phyloP scores from a whole-genome alignment of 2,797 vertebrate species.

The Oceanodroma leucorhoa region DNA sequence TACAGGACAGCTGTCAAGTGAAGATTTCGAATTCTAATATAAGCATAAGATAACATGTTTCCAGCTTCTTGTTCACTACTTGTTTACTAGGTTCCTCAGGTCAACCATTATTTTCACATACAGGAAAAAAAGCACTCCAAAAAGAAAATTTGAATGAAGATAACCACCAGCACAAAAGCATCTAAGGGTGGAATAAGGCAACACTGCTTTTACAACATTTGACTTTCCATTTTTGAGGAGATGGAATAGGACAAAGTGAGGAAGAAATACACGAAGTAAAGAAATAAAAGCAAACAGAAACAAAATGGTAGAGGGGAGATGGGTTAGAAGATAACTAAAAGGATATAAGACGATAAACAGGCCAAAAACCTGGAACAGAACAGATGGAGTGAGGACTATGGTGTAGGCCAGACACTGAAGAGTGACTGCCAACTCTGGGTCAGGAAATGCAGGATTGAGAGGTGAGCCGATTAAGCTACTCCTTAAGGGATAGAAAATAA shows the following conservation, averaged over 20 bases:
- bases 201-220: background rate
- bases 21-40: background rate
- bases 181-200: background rate
- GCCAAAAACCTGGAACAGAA: slow-evolving; percentile 15
- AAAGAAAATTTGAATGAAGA: background rate
- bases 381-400: slow-evolving; percentile 22
- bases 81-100: background rate
- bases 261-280: background rate
- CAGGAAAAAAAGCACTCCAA: background rate
- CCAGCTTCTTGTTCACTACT: background rate
- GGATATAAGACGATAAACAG: background rate
- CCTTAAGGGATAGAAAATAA: slow-evolving; percentile 32
- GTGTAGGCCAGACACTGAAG: background rate
- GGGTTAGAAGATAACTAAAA: background rate
- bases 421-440: slow-evolving; percentile 15
- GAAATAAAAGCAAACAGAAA: background rate
- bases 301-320: background rate
- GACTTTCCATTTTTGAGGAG: background rate
- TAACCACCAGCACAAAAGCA: background rate
- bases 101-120: background rate
- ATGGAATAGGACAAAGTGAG: background rate
- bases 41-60: background rate
- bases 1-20: background rate
- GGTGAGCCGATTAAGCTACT: background rate
- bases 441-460: slow-evolving; percentile 22